A percentile compares a stretch with the other conserved stretches of the same genome.
These are phyloP conservation scores for Ylistrum balloti DNA, from an alignment of 1,140 invertebrate genomes.

Conservation along the genomic window DNA sequence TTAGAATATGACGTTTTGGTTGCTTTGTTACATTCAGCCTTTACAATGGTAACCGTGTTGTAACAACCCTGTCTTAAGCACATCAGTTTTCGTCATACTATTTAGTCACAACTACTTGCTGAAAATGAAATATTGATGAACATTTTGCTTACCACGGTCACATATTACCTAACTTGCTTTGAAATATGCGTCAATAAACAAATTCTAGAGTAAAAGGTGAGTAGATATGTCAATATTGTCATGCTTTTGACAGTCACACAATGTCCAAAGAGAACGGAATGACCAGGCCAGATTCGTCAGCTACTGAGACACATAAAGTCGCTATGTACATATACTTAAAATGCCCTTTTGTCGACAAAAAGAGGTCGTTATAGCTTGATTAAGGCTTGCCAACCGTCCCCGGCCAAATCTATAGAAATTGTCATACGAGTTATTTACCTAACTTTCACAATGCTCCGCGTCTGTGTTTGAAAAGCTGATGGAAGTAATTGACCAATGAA, in stretches of 20 bases:
- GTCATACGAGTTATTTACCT: neutral
- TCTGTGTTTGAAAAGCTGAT: conserved; percentile 38
- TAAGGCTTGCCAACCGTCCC: conserved; percentile 23
- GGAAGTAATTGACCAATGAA: conserved; percentile 34
- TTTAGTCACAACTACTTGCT: no score
- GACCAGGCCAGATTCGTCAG: neutral
- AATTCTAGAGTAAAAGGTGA: neutral
- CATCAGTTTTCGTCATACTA: no score
- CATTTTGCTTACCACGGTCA: neutral
- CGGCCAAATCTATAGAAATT: neutral
- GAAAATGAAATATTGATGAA: neutral
- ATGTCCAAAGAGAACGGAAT: neutral
- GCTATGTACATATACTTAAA: neutral
- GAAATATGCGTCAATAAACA: neutral
- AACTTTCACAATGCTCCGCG: conserved; percentile 17
- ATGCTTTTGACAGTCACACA: conserved; percentile 7
- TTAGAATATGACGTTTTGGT: no score
- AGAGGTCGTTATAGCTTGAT: neutral
- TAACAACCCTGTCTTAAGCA: no score
- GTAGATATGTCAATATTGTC: neutral
- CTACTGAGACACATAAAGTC: neutral
- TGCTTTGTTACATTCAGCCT: no score
- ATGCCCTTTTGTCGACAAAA: neutral
- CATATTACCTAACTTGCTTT: neutral
- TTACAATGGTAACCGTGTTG: no score